These are phyloP conservation scores for Ametastegia equiseti DNA, from an alignment of 2,888 invertebrate species.

Conservation along the genomic window DNA sequence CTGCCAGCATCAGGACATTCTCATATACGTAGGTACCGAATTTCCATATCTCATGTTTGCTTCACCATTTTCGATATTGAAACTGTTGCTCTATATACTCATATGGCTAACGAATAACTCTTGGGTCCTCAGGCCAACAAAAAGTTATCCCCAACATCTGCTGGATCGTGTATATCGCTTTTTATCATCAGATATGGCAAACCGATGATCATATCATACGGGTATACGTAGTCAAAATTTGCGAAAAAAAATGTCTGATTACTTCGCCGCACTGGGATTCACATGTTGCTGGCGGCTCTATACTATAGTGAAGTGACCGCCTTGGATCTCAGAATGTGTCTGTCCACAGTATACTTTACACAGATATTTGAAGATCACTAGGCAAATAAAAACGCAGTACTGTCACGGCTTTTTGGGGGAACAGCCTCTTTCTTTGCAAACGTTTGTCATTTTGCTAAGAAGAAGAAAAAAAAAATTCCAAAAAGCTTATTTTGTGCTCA, in stretches of 20 bases:
- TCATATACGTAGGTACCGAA: not conserved
- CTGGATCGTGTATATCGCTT: not conserved
- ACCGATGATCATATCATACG: not conserved
- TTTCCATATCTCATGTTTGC: slow-evolving; percentile 29
- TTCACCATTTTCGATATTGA: slow-evolving; percentile 23
- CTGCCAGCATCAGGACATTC: not conserved
- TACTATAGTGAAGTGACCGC: too few relatives aligned
- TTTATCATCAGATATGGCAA: not conserved
- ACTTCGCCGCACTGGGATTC: not conserved
- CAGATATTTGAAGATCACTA: too few relatives aligned
- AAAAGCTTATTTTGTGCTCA: too few relatives aligned
- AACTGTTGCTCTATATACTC: slow-evolving; percentile 11
- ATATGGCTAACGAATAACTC: not conserved
- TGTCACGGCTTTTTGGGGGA: too few relatives aligned
- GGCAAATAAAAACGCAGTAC: too few relatives aligned
- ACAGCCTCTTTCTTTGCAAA: too few relatives aligned
- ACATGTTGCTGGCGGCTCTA: too few relatives aligned
- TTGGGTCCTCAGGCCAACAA: not conserved
- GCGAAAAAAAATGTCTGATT: not conserved
- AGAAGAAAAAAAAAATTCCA: too few relatives aligned
- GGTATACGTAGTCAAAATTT: not conserved
- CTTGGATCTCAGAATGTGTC: too few relatives aligned
- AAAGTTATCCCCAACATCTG: not conserved
- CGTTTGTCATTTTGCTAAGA: too few relatives aligned
- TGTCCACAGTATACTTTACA: too few relatives aligned